phyloP scores from a whole-genome alignment of 1,140 invertebrate genomes.

The Helicoverpa zea region DNA sequence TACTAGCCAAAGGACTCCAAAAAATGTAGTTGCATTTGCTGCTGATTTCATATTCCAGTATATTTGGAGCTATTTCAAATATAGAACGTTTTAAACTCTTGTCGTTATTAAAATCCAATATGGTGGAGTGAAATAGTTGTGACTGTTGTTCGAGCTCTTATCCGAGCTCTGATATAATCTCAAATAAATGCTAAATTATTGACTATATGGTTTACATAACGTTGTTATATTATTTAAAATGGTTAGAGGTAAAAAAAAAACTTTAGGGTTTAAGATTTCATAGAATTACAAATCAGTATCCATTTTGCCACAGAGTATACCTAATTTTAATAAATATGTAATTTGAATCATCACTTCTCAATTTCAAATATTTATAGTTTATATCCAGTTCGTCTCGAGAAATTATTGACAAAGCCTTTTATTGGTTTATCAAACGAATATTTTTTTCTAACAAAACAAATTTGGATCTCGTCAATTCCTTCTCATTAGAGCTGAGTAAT shows the following conservation, averaged over 20 bases:
- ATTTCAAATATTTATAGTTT: too few relatives aligned
- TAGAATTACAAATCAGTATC: too few relatives aligned
- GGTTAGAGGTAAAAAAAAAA: background rate
- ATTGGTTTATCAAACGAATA: background rate
- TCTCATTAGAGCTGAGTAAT: background rate
- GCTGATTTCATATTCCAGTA: too few relatives aligned
- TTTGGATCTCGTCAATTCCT: background rate
- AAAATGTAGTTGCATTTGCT: too few relatives aligned
- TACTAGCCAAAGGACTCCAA: too few relatives aligned
- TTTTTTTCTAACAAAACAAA: background rate
- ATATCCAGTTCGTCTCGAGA: too few relatives aligned
- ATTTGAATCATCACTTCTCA: too few relatives aligned
- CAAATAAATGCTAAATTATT: background rate
- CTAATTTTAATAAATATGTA: too few relatives aligned
- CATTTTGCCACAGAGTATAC: too few relatives aligned
- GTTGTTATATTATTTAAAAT: background rate
- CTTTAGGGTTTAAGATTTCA: background rate
- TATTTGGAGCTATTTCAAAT: background rate
- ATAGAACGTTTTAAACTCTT: background rate
- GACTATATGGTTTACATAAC: background rate
- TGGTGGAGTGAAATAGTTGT: background rate
- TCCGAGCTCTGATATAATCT: background rate
- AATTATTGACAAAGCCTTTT: too few relatives aligned
- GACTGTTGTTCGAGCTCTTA: background rate
- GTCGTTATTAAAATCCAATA: background rate